These are phyloP conservation scores for Umimayanthus kanabou DNA, from an alignment of 92 coral and sea anemone genomes.

Conservation along the genomic window DNA sequence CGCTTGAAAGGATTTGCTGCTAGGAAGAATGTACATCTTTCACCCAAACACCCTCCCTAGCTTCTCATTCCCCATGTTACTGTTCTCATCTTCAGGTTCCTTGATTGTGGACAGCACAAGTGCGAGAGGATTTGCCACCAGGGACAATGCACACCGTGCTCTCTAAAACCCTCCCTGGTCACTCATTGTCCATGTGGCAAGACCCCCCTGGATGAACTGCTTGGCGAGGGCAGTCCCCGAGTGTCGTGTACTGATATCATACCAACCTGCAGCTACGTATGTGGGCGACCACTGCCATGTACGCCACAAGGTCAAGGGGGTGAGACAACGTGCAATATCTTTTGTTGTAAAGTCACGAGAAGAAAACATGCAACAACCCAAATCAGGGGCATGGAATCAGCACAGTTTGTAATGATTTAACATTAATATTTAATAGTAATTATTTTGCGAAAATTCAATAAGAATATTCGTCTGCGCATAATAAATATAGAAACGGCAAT, in stretches of 20 bases:
- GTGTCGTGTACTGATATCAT: constrained; percentile 82
- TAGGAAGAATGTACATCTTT: constrained; percentile 60
- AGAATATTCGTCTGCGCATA: too few relatives aligned
- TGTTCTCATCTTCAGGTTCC: constrained; percentile 44
- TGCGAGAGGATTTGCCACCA: constrained; percentile 83
- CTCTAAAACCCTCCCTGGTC: constrained; percentile 76
- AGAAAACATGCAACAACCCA: too few relatives aligned
- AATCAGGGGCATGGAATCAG: too few relatives aligned
- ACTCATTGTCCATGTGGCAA: constrained; percentile 93
- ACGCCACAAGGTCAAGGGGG: constrained; percentile 52
- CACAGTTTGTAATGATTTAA: background rate
- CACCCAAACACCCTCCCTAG: constrained; percentile 58
- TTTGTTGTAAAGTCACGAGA: too few relatives aligned
- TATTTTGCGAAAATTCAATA: too few relatives aligned
- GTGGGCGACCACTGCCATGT: constrained; percentile 79
- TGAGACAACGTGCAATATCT: background rate
- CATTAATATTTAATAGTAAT: too few relatives aligned
- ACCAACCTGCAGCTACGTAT: constrained; percentile 79
- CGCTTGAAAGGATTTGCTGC: constrained; percentile 73
- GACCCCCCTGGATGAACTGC: constrained; percentile 59
- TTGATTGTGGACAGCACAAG: constrained; percentile 92
- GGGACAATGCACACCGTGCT: constrained; percentile 67
- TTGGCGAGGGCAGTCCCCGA: constrained; percentile 63
- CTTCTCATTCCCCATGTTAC: constrained; percentile 62
- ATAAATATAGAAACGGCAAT: too few relatives aligned